Base-by-base conservation (phyloP, 2,797 vertebrate genomes). In the Octomys mimax region DNA sequence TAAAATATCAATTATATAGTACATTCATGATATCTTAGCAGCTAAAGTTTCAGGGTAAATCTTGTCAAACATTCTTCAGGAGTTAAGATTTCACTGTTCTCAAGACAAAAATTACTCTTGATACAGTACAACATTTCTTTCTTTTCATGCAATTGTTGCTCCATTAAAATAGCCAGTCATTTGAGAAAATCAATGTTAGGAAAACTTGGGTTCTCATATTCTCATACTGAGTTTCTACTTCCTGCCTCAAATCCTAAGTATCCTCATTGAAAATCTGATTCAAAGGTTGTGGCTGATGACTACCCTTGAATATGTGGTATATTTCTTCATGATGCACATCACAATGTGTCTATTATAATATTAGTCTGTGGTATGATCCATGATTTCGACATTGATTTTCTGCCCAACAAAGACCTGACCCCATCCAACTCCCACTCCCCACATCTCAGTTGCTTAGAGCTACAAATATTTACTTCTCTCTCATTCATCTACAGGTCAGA, bases 171-270 rank as follows among this genome's bases (percentile, higher is more conserved):
- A 36, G 36, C 18, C 24, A 79, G 59, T 91, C 33, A 8, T 93
- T 96, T 66, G 36, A 91, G 87, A 92, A 97, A 87, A 91, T 91
- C 31, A 70, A 92, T 46, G 7, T 18, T 62, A 88, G 39, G 36
- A 92, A 96, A 92, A 82, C n/a, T 93, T 36, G 78, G 52, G 33
- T 87, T 81, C 2, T 87, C 28, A 73, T 52, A 19, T 93, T 62
- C 33, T 95, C 24, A 62, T 92, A 95, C 39, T 75, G 39, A 71
- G 54, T 84, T 46, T 13, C 62, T 24, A 93, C 16, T 14, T 77
- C 42, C n/a, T 94, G 33, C 46, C 71, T 18, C 64, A 97, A 88
- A 82, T 11, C 26, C 21, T 75, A 90, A 80, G 31, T 49, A 92
- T 68, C 42, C 22, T 87, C 89, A 87, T 9, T 62, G 42, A 33